phyloP scores from a whole-genome alignment of 2,888 invertebrate genomes.

The Hirtodrosophila alboralis region DNA sequence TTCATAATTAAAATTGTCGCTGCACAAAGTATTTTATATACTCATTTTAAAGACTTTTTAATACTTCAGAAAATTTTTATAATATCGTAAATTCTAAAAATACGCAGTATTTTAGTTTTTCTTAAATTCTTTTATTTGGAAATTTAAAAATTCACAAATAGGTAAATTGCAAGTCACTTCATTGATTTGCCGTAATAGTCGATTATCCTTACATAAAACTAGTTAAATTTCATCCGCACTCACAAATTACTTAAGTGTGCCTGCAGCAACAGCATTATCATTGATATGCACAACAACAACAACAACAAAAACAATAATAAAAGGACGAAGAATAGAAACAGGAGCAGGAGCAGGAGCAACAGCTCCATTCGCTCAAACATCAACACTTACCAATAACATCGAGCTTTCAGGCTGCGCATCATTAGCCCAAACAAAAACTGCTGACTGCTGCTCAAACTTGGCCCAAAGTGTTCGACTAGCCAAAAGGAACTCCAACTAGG shows the following conservation, averaged over 20 bases:
- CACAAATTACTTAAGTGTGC: not conserved
- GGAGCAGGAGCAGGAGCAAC: not conserved
- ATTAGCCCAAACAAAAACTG: conserved; percentile 69
- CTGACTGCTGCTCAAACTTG: conserved; percentile 60
- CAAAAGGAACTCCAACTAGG: not conserved
- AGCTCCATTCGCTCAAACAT: conserved; percentile 11
- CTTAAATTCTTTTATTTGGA: too few species aligned
- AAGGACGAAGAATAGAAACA: too few species aligned
- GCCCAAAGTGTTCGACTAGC: conserved; percentile 20
- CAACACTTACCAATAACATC: conserved; percentile 34
- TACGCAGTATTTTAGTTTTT: too few species aligned
- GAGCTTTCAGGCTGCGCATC: conserved; percentile 57
- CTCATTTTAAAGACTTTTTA: too few species aligned
- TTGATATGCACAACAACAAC: conserved; percentile 27
- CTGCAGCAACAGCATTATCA: conserved; percentile 42
- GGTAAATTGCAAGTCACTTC: too few species aligned
- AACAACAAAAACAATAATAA: conserved; percentile 6
- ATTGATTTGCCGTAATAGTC: too few species aligned
- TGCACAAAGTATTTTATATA: too few species aligned
- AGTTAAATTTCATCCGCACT: not conserved
- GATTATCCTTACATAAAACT: not conserved
- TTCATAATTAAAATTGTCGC: too few species aligned
- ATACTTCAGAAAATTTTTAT: too few species aligned
- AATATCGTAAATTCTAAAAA: too few species aligned
- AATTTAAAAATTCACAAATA: too few species aligned